Conservation (phyloP, 1,140 invertebrate species). For the Bombus affinis region DNA sequence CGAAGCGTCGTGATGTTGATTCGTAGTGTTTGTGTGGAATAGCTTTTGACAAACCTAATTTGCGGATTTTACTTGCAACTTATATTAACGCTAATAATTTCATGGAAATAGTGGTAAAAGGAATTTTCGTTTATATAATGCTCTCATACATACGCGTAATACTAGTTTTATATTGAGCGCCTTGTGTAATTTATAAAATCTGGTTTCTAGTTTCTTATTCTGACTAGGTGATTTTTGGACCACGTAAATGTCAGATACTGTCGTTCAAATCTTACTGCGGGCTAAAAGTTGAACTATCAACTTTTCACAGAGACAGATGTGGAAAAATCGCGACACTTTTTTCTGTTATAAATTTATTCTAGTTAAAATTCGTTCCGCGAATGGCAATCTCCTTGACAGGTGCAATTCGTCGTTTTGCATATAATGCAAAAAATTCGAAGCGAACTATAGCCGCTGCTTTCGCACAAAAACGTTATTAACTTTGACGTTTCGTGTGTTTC, state of each 20-base stretch:
- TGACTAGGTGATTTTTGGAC: neutral
- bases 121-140: neutral
- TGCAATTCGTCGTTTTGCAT: slow-evolving; percentile 18
- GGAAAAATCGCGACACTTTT: neutral
- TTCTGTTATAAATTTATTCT: neutral
- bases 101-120: neutral
- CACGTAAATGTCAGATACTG: too few relatives aligned
- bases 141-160: neutral
- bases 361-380: slow-evolving; percentile 6
- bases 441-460: too few relatives aligned
- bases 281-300: neutral
- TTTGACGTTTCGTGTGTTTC: neutral
- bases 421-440: neutral
- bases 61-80: neutral
- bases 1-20: neutral
- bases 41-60: neutral
- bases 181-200: neutral
- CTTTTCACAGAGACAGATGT: neutral
- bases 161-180: neutral
- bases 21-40: neutral
- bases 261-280: neutral
- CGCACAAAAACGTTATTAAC: slow-evolving; percentile 14
- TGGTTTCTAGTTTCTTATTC: neutral
- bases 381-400: slow-evolving; percentile 16
- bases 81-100: neutral